Base-by-base conservation (phyloP, 2,113 vertebrate genomes). In the Cynocephalus volans region DNA sequence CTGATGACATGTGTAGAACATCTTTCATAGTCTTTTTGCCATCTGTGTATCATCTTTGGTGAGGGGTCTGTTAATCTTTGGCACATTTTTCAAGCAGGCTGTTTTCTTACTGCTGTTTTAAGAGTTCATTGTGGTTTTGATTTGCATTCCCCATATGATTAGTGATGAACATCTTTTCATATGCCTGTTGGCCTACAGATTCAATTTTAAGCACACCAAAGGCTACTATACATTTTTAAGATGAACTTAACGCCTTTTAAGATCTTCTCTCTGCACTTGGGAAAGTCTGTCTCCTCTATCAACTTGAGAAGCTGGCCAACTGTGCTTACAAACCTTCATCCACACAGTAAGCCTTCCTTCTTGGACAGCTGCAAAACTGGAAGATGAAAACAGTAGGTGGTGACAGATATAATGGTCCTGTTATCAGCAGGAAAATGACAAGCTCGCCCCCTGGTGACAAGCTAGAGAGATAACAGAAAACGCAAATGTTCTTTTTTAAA, bases 381-480 rank as follows among this genome's bases (percentile, higher is more conserved):
- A 94, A 96, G 45, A 19, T 48, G 2, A 26, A 69, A 87, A 81
- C n/a, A 64, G 45, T 33, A 85, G 67, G 58, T 41, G 82, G 64
- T 79, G 81, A 81, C 36, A 69, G 70, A 84, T 62, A 64, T 31
- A 79, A 60, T 2, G 9, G 26, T 65, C 24, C 10, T 60, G 26
- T 50, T 52, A 88, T 21, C 50, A 86, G n/a, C 60, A 95, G 75
- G 70, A 76, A 93, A 97, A 95, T 3, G 65, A 76, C 93, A 96
- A 95, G 97, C 11, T 96, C 80, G 95, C 97, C 98, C 98, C 87
- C 98, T 98, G 89, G 96, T 90, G 97, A 95, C 75, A 84, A 69
- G 19, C 64, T 54, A 77, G 62, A 70, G 60, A 77, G 65, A 73
- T 26, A 93, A 90, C 0, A 83, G 28, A 85, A 96, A 97, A 77